Percentiles rank a stretch among this genome's conserved stretches.
Conservation (phyloP, 1,140 invertebrate species). For the Meloidogyne floridensis region DNA sequence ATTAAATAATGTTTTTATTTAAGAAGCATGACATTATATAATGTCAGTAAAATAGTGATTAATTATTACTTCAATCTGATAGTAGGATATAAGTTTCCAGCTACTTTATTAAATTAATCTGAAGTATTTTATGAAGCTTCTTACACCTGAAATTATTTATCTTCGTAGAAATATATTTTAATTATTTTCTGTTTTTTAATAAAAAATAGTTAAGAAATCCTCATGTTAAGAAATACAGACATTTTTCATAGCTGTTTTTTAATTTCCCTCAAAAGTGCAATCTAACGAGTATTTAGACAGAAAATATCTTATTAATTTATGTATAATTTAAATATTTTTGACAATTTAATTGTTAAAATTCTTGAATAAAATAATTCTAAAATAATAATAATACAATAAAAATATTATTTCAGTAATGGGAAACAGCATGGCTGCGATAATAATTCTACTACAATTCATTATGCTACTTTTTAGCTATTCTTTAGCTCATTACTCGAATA, state of each 20-base stretch:
- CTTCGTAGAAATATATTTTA: too few relatives aligned
- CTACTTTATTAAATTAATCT: background rate
- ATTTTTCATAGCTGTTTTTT: background rate
- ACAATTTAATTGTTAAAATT: background rate
- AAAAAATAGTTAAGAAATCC: too few relatives aligned
- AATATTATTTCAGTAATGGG: background rate
- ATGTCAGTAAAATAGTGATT: background rate
- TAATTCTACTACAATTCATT: background rate
- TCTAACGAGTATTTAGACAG: background rate
- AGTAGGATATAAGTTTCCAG: background rate
- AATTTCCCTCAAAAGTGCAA: background rate
- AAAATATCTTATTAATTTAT: background rate
- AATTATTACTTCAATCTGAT: background rate
- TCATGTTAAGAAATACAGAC: background rate
- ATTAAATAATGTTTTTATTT: background rate
- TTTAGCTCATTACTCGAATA: background rate
- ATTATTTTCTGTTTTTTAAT: too few relatives aligned
- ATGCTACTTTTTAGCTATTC: background rate
- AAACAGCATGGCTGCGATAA: background rate
- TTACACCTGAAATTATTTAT: too few relatives aligned
- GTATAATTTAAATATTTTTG: background rate
- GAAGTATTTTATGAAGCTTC: background rate
- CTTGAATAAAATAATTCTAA: background rate
- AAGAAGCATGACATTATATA: background rate
- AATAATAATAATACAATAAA: background rate